Evolutionary conservation across 37 sponge, comb jelly and placozoan species (phyloP).

Genomic region (Corticium candelabrum): DNA sequence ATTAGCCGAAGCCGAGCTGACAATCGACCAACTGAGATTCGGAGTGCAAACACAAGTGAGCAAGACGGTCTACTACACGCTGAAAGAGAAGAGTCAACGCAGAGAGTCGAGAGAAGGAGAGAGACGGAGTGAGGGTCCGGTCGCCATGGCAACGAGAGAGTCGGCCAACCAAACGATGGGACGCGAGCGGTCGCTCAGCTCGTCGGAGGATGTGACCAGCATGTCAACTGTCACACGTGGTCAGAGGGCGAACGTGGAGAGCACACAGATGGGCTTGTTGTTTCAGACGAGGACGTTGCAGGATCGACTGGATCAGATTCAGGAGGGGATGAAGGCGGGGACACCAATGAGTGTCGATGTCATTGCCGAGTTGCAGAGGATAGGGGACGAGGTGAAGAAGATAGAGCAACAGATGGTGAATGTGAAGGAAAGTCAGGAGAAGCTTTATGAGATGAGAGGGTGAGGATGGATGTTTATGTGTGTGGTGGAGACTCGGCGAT

Average conservation of each 20-base stretch:
- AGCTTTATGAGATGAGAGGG: not conserved
- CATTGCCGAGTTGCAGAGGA: not conserved
- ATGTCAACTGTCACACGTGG: not conserved
- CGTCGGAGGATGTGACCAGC: not conserved
- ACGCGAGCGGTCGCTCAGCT: not conserved
- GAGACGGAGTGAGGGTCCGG: not conserved
- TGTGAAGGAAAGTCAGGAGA: not conserved
- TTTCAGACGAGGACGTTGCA: not conserved
- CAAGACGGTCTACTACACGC: not conserved
- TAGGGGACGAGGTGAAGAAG: not conserved
- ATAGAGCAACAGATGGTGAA: not conserved
- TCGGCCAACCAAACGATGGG: not conserved
- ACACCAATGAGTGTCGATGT: not conserved
- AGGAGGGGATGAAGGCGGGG: not conserved
- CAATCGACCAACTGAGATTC: constrained; percentile 51
- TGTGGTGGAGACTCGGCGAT: not conserved
- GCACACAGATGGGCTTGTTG: not conserved
- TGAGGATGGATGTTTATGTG: not conserved
- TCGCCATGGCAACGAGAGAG: not conserved
- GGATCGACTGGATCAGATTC: not conserved
- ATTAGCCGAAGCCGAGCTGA: constrained; percentile 51
- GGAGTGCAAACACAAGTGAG: constrained; percentile 2
- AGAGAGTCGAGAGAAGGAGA: not conserved
- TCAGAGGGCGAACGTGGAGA: not conserved
- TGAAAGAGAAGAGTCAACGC: not conserved